Conservation (phyloP, 2,113 vertebrate genomes). For the Sterrhoptilus dennistouni region DNA sequence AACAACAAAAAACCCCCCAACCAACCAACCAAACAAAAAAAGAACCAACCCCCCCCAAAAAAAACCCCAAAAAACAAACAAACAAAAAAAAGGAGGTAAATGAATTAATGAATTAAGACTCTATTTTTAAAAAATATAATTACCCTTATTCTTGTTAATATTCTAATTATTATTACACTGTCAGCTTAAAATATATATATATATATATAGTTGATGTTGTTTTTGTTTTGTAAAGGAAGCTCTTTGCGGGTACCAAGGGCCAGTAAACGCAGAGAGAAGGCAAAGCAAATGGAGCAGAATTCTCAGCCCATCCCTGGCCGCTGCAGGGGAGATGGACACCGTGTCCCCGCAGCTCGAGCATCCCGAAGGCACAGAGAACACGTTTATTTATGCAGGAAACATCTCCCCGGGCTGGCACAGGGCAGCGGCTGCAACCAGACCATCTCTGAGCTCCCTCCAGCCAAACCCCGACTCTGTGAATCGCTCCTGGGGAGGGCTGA, state of each 20-base stretch:
- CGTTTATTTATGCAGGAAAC: conserved; percentile 38
- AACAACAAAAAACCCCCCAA: too few relatives aligned
- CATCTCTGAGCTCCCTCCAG: background rate
- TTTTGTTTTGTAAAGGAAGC: background rate
- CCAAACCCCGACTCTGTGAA: background rate
- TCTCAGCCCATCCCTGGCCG: background rate
- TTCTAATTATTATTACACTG: background rate
- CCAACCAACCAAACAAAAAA: too few relatives aligned
- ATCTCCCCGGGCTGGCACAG: background rate
- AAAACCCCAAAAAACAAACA: too few relatives aligned
- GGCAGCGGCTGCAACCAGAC: background rate
- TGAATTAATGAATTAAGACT: background rate
- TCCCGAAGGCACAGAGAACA: background rate
- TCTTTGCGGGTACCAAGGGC: background rate
- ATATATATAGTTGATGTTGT: too few relatives aligned
- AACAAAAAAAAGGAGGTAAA: background rate
- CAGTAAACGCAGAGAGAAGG: background rate
- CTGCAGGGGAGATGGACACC: background rate
- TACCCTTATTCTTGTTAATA: background rate
- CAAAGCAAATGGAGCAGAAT: background rate
- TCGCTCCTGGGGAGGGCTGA: background rate
- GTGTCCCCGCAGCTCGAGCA: background rate
- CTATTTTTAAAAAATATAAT: background rate
- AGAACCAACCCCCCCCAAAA: too few relatives aligned
- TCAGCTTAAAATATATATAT: background rate